Evolutionary conservation across 1,140 invertebrate species (phyloP), one percentile per base, ranked within the genome.

Genomic region (Drosophila trapezifrons): DNA sequence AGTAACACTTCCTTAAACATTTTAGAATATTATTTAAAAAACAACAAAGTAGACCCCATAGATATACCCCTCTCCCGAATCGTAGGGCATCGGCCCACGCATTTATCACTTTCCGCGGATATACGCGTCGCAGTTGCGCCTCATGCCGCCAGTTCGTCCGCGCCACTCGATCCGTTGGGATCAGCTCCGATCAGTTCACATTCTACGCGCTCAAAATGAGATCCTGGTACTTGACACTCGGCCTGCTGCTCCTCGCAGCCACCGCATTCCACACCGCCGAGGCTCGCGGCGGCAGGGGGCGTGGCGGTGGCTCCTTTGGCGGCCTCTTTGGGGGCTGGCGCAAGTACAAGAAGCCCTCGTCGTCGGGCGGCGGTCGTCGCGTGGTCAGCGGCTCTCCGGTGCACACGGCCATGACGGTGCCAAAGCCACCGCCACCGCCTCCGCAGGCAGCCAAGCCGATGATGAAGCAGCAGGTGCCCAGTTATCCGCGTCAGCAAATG

Each of bases 261-360:
- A 51, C 63, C 46, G 22, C 66, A 40, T 32, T 75, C 20, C 60
- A 55, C 45, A 58, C 73, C 32, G 47, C 58, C 6, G 62, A 65
- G n/a, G 86, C 80, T 9, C 90, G 90, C 4, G 90, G 90, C 22
- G 90, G 90, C 3, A 77, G 90, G 45, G 86, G 86, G 8, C 86
- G 86, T 8, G 89, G 90, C 22, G 83, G 90, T 4, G 90, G 90
- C 43, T 91, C 90, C 8, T 81, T 91, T 4, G 90, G 90, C 3
- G 84, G 90, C 18, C 65, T 91, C 1, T 91, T 91, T 20, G 86
- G 90, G 1, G 79, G 86, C 15, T 91, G 90, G 80, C 86, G 90
- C 17, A 91, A 91, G 49, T 85, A 91, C 51, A 90, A 86, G 56
- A 91, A 91, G 27, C 85, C 90, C 12, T 76, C 90, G 0, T 90